Evolutionary conservation across 2,888 invertebrate genomes (phyloP), one percentile per base, ranked within the genome.

Genomic region (Rhamnusium bicolor): DNA sequence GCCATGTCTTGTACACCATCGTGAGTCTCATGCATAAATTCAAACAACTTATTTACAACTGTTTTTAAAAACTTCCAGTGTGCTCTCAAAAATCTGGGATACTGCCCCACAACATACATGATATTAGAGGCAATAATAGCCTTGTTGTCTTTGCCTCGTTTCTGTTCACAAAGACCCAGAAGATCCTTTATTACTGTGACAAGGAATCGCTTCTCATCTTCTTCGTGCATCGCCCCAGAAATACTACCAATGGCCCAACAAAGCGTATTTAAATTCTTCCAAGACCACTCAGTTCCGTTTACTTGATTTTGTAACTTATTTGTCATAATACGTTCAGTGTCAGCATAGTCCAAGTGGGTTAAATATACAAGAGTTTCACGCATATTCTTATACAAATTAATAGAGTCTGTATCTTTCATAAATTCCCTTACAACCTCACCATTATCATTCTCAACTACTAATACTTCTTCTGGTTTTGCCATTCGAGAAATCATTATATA

Each of bases 1-100:
- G 99, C 99, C 99, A 99, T 99, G 86, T 99, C 99, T 89, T 99
- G 99, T 27, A 99, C 99, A 84, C 99, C 99, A 88, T 99, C 99
- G 87, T 99, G 99, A 69, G 98, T 98, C 90, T 99, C 99, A 88
- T 99, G 99, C 99, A 99, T 99, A 88, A 99, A 99, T 90, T 99
- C 99, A 90, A 99, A 99, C 71, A 99, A 92, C 90, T 99, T 99
- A 90, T 99, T 99, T 74, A 99, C 98, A 85, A 99, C 99, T 63
- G 99, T 99, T 91, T 99, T 99, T 77, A 99, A 91, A 89, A 99
- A 99, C 87, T 98, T 97, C 99, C 99, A 99, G 89, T 99, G 99
- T n/a, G 98, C 98, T 82, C 98, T 91, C 75, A 99, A 90, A 90
- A 99, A 99, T 73, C 99, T 90, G 54, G 99, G 99, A 90, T 99